phyloP scores from a whole-genome alignment of 2,113 vertebrate species.

The Macheiramphus alcinus region DNA sequence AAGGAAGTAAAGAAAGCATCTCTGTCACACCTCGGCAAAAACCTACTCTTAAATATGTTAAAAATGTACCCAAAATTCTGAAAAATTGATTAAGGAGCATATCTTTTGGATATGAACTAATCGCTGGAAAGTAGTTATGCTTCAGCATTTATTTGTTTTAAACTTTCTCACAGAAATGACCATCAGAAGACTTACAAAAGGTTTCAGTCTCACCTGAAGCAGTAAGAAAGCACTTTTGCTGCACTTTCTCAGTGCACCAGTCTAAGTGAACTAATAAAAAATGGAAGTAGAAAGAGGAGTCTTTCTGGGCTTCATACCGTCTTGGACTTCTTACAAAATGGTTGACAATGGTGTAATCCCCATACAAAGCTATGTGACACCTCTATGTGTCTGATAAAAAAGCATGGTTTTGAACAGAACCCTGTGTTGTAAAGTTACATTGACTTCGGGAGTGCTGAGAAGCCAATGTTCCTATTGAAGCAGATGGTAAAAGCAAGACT shows the following conservation, averaged over 20 bases:
- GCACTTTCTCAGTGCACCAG: not conserved
- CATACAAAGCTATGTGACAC: not conserved
- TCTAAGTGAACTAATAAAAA: not conserved
- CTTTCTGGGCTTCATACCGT: not conserved
- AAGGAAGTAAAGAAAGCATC: not conserved
- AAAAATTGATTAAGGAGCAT: not conserved
- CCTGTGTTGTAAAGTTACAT: not conserved
- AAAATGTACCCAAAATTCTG: not conserved
- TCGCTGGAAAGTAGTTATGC: not conserved
- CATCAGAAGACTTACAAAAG: not conserved
- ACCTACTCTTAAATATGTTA: not conserved
- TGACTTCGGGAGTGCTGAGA: not conserved
- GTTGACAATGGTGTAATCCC: not conserved
- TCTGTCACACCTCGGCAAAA: not conserved
- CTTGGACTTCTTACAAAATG: not conserved
- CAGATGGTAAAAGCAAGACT: not conserved
- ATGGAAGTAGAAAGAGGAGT: not conserved
- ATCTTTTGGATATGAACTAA: not conserved
- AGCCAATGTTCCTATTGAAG: not conserved
- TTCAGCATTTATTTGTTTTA: not conserved
- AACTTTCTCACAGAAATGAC: not conserved
- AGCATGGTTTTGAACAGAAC: not conserved
- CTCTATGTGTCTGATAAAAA: not conserved
- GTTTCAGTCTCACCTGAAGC: not conserved
- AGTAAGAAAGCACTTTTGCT: not conserved